Conservation (phyloP, 2,888 invertebrate species). For the Ferrisia virgata region DNA sequence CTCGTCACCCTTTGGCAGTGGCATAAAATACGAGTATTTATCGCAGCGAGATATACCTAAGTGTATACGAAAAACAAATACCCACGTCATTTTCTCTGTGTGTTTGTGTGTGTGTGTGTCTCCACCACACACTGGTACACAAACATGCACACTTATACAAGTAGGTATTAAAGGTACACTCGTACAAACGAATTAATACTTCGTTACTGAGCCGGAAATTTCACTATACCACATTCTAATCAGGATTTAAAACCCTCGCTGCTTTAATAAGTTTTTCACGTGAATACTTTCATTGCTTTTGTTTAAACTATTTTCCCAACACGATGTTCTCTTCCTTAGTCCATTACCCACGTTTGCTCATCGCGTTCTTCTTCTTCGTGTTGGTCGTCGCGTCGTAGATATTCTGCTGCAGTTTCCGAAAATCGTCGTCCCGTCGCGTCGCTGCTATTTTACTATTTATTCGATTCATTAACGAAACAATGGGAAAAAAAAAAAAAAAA, state of each 20-base stretch:
- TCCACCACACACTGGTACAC: not conserved
- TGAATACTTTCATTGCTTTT: conserved; percentile 2
- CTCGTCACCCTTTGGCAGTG: no score
- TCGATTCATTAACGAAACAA: not conserved
- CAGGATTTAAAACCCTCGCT: not conserved
- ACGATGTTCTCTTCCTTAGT: not conserved
- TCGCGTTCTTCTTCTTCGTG: not conserved
- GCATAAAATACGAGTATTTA: not conserved
- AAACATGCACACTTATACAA: not conserved
- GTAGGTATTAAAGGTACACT: not conserved
- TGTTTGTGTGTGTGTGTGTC: no score
- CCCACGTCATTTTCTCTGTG: not conserved
- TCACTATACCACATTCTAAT: conserved; percentile 9
- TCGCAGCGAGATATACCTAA: no score
- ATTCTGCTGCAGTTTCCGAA: no score
- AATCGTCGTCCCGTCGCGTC: no score
- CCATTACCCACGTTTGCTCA: not conserved
- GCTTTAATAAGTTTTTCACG: conserved; percentile 17
- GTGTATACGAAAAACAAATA: not conserved
- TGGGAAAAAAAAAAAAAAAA: not conserved
- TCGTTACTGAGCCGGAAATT: conserved; percentile 17
- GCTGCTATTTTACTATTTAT: no score
- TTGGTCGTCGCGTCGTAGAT: no score
- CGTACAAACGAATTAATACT: conserved; percentile 1
- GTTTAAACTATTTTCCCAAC: not conserved